Percentiles rank a stretch among this genome's conserved stretches.
Conservation (phyloP, 2,113 vertebrate genomes). For the Dolichotis patagonum region DNA sequence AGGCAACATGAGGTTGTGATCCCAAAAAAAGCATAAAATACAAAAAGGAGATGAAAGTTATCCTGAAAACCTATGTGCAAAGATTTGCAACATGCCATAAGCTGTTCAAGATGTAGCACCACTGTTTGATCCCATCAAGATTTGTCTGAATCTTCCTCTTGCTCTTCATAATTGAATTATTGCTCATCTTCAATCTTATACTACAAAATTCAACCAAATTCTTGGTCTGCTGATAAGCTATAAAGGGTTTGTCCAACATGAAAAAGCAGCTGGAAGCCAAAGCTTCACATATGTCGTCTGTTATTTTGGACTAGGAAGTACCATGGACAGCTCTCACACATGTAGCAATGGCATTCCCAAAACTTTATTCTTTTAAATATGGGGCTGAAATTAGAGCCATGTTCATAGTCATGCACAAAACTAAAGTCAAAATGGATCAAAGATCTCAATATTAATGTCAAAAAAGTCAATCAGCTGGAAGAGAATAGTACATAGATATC, state of each 20-base stretch:
- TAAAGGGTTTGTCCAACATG: background rate
- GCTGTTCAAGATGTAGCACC: background rate
- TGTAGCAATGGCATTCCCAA: background rate
- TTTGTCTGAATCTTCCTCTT: background rate
- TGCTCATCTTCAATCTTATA: slow-evolving; percentile 4
- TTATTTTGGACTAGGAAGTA: slow-evolving; percentile 5
- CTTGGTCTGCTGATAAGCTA: background rate
- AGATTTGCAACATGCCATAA: background rate
- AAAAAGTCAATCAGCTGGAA: background rate
- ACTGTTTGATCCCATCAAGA: background rate
- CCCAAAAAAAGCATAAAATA: background rate
- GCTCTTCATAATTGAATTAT: background rate
- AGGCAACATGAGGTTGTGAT: background rate
- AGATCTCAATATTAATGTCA: background rate
- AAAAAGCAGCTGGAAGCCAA: background rate
- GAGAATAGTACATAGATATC: background rate
- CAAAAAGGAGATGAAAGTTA: background rate
- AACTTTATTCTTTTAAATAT: background rate
- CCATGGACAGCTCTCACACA: background rate
- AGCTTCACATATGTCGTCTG: background rate
- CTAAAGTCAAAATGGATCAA: background rate
- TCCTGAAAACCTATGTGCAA: background rate
- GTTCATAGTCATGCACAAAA: background rate
- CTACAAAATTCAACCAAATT: background rate
- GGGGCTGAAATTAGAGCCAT: background rate